These are phyloP conservation scores for Ypsolopha scabrella DNA, from an alignment of 2,888 invertebrate species.

Conservation along the genomic window DNA sequence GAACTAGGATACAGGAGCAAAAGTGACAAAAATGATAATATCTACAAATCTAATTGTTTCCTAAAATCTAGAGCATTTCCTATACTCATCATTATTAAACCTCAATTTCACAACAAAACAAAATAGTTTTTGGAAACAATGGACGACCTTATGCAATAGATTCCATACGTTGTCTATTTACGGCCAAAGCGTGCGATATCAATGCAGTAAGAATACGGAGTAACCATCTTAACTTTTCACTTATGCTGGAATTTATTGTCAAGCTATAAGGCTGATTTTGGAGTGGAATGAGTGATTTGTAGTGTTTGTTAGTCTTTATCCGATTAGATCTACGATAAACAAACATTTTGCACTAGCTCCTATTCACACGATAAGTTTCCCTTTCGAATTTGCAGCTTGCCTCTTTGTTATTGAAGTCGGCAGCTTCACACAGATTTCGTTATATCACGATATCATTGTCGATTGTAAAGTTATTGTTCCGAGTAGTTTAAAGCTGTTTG, in stretches of 20 bases:
- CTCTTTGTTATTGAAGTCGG: constrained; percentile 30
- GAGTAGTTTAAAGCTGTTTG: too few relatives aligned
- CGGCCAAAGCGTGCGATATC: constrained; percentile 2
- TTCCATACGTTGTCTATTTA: neutral
- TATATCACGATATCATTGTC: neutral
- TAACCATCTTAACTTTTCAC: neutral
- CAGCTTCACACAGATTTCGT: neutral
- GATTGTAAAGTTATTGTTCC: too few relatives aligned
- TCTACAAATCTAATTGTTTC: too few relatives aligned
- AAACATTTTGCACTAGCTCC: constrained; percentile 22
- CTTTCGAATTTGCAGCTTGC: constrained; percentile 14
- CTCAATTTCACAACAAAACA: too few relatives aligned
- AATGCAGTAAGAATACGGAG: neutral
- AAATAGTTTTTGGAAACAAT: neutral
- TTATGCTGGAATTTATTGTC: neutral
- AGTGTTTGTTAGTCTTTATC: constrained; percentile 2
- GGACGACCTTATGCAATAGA: neutral
- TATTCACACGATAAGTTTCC: constrained; percentile 34
- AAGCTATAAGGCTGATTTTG: neutral
- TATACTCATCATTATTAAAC: too few relatives aligned
- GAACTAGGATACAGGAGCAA: too few relatives aligned
- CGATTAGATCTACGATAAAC: constrained; percentile 46
- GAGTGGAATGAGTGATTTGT: too few relatives aligned
- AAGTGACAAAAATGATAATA: too few relatives aligned
- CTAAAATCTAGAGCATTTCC: too few relatives aligned